phyloP scores from a whole-genome alignment of 2,888 invertebrate genomes.

The Apantesis nais region DNA sequence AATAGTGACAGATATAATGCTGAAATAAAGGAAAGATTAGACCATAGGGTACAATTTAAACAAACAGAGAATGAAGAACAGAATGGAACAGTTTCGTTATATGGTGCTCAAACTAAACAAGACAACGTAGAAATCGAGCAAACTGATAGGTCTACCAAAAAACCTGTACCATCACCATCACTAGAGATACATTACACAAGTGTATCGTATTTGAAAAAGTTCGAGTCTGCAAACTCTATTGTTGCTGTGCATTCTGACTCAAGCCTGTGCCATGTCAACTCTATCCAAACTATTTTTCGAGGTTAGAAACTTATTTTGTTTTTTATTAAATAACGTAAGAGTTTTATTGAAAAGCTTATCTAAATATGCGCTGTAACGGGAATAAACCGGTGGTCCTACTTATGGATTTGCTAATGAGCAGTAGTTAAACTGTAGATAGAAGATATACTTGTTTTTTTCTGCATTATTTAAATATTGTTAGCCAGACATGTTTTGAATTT shows the following conservation, averaged over 20 bases:
- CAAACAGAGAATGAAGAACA: background rate
- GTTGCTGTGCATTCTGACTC: constrained; percentile 45
- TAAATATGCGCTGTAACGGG: too few species aligned
- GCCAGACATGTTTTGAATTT: too few species aligned
- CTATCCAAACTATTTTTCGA: constrained; percentile 71
- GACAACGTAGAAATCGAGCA: constrained; percentile 3
- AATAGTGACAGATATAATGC: constrained; percentile 2
- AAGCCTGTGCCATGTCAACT: constrained; percentile 46
- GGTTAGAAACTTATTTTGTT: constrained; percentile 45
- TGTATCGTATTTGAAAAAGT: constrained; percentile 53
- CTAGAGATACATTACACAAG: constrained; percentile 62
- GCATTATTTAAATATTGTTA: too few species aligned
- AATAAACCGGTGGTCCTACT: background rate
- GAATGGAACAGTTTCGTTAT: constrained; percentile 16
- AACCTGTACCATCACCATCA: constrained; percentile 64
- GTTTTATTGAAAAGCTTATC: background rate
- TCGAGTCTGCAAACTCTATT: constrained; percentile 59
- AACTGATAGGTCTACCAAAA: constrained; percentile 31
- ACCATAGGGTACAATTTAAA: background rate
- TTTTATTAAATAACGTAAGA: background rate
- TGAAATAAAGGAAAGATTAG: background rate
- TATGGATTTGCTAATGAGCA: background rate
- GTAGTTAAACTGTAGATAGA: background rate
- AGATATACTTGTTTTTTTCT: too few species aligned
- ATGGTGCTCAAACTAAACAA: constrained; percentile 25